phyloP scores from a whole-genome alignment of 2,888 invertebrate species.

The Nineta flava region DNA sequence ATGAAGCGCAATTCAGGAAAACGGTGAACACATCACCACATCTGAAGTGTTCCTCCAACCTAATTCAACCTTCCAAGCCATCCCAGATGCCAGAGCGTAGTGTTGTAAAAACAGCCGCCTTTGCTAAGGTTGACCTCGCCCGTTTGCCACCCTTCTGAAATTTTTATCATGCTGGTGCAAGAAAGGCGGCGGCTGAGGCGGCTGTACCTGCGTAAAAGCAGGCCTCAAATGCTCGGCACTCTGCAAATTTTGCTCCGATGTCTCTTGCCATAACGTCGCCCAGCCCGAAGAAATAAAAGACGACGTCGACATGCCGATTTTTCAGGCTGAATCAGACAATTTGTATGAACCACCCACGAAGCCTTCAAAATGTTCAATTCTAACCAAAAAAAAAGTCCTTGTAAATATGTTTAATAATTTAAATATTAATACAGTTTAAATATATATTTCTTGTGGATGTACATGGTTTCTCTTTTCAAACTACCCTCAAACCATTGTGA shows the following conservation, averaged over 20 bases:
- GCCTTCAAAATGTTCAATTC: background rate
- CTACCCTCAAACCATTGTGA: background rate
- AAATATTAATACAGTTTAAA: background rate
- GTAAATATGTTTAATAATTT: background rate
- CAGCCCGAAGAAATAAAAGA: background rate
- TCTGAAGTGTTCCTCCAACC: conserved; percentile 1
- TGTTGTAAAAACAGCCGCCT: background rate
- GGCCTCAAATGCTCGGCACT: background rate
- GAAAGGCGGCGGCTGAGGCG: background rate
- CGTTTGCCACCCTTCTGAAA: background rate
- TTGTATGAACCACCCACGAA: background rate
- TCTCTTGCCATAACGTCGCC: background rate
- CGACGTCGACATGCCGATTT: background rate
- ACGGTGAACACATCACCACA: background rate
- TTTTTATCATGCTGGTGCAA: background rate
- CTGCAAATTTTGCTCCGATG: background rate
- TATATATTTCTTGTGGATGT: background rate
- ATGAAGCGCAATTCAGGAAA: background rate
- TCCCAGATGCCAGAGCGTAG: background rate
- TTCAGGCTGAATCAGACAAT: background rate
- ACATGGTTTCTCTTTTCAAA: background rate
- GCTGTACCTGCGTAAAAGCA: background rate
- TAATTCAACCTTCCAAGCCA: background rate
- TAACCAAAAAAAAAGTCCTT: background rate
- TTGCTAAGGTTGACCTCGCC: background rate